Evolutionary conservation across 2,797 vertebrate genomes (phyloP), one percentile per base, ranked within the genome.

Genomic region (Acipenser ruthenus): DNA sequence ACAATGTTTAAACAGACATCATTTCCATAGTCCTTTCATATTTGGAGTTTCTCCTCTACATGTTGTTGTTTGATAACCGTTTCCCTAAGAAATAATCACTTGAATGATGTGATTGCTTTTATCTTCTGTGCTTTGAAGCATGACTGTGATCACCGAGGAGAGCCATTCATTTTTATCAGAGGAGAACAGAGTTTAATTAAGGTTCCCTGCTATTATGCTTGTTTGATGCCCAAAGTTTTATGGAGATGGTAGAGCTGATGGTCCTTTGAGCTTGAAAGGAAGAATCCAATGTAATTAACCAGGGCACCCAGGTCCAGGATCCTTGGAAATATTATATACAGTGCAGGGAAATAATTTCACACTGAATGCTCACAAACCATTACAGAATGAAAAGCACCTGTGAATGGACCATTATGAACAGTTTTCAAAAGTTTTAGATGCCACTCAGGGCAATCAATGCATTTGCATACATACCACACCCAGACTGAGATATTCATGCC

Each of bases 1-100:
- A 37, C 8, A 62, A 62, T 62, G 60, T 62, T 37, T 62, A 9
- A 58, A 58, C 9, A 62, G 7, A 23, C 60, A 37, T 37, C 3
- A 37, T 37, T 37, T 37, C 37, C 5, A 37, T 37, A 37, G 37
- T 37, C 37, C 37, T 37, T 37, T 37, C 37, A 37, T 37, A 37
- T 37, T 37, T 37, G 37, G 37, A 37, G 37, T 37, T 37, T 37
- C 18, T 18, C 18, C 18, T 18, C 18, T 18, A 18, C 18, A 50
- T 47, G 11, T 13, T 18, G 59, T 67, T 47, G 52, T 86, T 86
- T 84, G 82, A 82, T 80, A 86, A 69, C 64, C 71, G 11, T 67
- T 72, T 81, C 74, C 69, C 73, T 81, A 80, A 83, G 77, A 83
- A 80, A 77, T 72, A 84, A 70, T 84, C 73, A 79, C 79, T 73